These are phyloP conservation scores for Melopsittacus undulatus DNA, from an alignment of 2,797 vertebrate species.

Conservation along the genomic window DNA sequence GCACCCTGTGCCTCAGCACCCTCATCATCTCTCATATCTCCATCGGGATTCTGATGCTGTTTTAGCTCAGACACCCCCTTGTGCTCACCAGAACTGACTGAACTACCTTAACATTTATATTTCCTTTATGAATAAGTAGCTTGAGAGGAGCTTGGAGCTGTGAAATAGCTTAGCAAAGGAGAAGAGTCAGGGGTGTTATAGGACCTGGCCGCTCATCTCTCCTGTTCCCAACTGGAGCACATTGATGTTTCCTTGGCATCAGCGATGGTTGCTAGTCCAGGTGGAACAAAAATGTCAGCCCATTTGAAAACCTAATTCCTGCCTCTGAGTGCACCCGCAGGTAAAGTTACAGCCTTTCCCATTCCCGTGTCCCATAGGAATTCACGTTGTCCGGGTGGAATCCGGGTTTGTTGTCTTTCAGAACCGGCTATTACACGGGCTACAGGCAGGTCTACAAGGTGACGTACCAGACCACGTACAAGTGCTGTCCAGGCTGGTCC, in stretches of 20 bases:
- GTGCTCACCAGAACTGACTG: neutral
- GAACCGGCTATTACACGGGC: constrained; percentile 85
- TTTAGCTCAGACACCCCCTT: neutral
- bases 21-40: neutral
- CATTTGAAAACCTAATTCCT: neutral
- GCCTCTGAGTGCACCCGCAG: accelerated
- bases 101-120: neutral
- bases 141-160: neutral
- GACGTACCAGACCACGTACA: constrained; percentile 79
- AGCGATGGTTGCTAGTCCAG: neutral
- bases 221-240: neutral
- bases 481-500: constrained; percentile 91
- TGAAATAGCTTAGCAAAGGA: neutral
- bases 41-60: neutral
- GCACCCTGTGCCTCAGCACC: neutral
- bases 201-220: neutral
- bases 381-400: accelerated
- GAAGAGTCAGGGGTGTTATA: neutral
- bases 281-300: neutral
- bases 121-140: neutral
- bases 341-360: accelerated
- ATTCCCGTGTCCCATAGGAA: neutral
- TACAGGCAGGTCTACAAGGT: constrained; percentile 86
- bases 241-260: neutral
- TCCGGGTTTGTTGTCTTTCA: constrained; percentile 62